phyloP scores from a whole-genome alignment of 2,113 vertebrate species.

The Nansenia antarctica region DNA sequence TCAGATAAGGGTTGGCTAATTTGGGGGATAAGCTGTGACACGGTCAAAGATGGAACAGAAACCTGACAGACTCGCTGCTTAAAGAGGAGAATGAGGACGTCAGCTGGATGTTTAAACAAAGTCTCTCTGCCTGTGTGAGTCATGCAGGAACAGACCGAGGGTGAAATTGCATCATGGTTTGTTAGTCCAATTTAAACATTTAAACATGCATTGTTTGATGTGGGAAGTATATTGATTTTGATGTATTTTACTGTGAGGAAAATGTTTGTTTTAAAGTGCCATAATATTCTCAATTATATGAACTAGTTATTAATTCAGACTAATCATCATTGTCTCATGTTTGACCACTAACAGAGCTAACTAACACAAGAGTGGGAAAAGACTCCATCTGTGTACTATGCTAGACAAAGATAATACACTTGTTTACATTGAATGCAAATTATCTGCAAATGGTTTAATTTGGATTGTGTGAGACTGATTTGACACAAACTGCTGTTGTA shows the following conservation, averaged over 20 bases:
- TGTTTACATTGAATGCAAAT: background rate
- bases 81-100: background rate
- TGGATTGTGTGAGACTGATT: background rate
- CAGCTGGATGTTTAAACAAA: background rate
- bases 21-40: background rate
- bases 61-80: conserved; percentile 1
- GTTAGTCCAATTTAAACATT: background rate
- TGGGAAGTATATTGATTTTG: background rate
- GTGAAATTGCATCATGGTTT: background rate
- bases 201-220: background rate
- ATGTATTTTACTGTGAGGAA: background rate
- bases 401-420: too few species aligned
- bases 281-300: background rate
- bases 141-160: background rate
- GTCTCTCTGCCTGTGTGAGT: background rate
- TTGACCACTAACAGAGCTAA: background rate
- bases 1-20: conserved; percentile 23
- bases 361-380: background rate
- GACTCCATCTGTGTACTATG: too few species aligned
- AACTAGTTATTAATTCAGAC: background rate
- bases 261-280: background rate
- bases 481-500: background rate
- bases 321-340: background rate
- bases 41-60: background rate
- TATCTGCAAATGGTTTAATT: background rate